Conservation (phyloP, 2,888 invertebrate genomes). For the Dioctria rufipes region DNA sequence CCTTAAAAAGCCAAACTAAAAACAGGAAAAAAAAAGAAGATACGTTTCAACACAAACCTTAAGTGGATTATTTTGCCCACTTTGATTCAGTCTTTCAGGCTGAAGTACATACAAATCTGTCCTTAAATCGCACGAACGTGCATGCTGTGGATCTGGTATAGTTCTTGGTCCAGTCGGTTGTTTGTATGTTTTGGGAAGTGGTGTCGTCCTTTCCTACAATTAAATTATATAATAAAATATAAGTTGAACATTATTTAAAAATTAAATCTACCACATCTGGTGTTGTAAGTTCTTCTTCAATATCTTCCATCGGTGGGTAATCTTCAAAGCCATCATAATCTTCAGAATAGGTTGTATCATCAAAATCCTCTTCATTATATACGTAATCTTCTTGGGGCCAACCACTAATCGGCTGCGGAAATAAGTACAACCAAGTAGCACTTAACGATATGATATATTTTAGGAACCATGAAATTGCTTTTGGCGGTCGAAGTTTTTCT, state of each 20-base stretch:
- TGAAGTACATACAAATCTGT: conserved; percentile 90
- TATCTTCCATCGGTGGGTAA: conserved; percentile 64
- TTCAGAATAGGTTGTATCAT: conserved; percentile 68
- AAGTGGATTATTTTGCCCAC: conserved; percentile 84
- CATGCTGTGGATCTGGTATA: conserved; percentile 75
- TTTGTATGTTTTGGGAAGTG: conserved; percentile 67
- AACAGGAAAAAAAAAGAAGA: no score
- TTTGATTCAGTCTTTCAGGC: conserved; percentile 84
- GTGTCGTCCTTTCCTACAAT: conserved; percentile 67
- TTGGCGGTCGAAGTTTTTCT: conserved; percentile 64
- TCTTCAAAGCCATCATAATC: conserved; percentile 69
- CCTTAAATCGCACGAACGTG: conserved; percentile 88
- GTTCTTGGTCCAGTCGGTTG: conserved; percentile 69
- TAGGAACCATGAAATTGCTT: conserved; percentile 66
- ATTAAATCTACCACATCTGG: conserved; percentile 66
- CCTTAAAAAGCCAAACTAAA: no score
- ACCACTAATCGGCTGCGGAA: conserved; percentile 66
- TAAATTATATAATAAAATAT: neutral
- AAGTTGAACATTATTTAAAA: neutral
- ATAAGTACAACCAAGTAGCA: conserved; percentile 67
- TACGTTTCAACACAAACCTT: conserved; percentile 71
- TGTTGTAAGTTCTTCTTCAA: conserved; percentile 65
- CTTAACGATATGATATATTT: conserved; percentile 67
- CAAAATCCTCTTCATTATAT: conserved; percentile 69
- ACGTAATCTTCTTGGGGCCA: conserved; percentile 70